Percentiles rank a stretch among this genome's conserved stretches.
Evolutionary conservation across 2,888 invertebrate species (phyloP).

Genomic region (Drosophila recens): DNA sequence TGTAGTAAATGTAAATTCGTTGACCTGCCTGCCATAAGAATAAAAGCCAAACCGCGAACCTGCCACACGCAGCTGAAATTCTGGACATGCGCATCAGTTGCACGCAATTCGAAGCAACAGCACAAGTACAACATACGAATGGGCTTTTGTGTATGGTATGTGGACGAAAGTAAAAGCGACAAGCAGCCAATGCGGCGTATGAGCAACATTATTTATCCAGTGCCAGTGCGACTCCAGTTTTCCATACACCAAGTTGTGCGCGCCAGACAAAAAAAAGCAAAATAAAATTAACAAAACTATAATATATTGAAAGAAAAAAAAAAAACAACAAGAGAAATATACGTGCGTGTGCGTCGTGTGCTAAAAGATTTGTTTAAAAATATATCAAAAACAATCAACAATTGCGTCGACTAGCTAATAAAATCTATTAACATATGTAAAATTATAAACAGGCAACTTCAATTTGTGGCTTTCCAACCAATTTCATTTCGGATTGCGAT

Average conservation of each 20-base stretch:
- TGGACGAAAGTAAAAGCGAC: constrained; percentile 55
- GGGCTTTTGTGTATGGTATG: constrained; percentile 13
- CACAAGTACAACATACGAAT: constrained; percentile 57
- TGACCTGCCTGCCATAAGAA: constrained; percentile 40
- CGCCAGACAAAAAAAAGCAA: constrained; percentile 16
- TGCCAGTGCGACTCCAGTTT: constrained; percentile 73
- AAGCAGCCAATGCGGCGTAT: constrained; percentile 70
- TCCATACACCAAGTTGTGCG: constrained; percentile 67
- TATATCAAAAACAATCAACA: constrained; percentile 52
- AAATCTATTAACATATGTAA: constrained; percentile 64
- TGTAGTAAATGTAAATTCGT: constrained; percentile 26
- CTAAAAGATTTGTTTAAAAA: constrained; percentile 49
- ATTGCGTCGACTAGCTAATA: constrained; percentile 42
- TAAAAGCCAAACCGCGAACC: constrained; percentile 21
- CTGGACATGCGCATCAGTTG: constrained; percentile 68
- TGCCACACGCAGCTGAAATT: constrained; percentile 42
- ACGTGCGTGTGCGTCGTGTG: constrained; percentile 56
- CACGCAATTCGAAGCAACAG: constrained; percentile 70
- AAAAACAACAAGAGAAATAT: constrained; percentile 10
- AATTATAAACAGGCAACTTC: constrained; percentile 63
- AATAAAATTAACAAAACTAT: constrained; percentile 21
- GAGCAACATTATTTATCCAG: constrained; percentile 67
- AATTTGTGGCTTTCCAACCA: constrained; percentile 30
- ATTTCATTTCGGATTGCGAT: constrained; percentile 10
- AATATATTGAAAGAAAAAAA: constrained; percentile 8